Base-by-base conservation (phyloP, 1,140 invertebrate genomes). In the Melipona quadrifasciata region DNA sequence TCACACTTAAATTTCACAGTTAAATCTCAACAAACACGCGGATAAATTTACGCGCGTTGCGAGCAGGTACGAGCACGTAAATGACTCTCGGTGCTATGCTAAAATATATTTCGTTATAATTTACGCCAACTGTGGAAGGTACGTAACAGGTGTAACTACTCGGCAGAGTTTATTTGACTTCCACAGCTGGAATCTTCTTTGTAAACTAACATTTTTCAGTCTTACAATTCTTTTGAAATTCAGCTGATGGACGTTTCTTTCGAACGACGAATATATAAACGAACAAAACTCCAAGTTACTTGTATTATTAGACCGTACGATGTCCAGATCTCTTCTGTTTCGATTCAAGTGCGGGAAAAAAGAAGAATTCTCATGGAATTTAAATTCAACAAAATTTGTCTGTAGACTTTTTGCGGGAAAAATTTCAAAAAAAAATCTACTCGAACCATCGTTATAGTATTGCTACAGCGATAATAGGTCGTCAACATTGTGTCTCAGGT, bases 401-500 rank as follows among this genome's bases (percentile, higher is more conserved):
- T n/a, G n/a, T n/a, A n/a, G n/a, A n/a, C n/a, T n/a, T n/a, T n/a
- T n/a, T n/a, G n/a, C n/a, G n/a, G n/a, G n/a, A n/a, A n/a, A n/a
- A n/a, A n/a, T n/a, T n/a, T n/a, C n/a, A n/a, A n/a, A n/a, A n/a
- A n/a, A n/a, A n/a, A n/a, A n/a, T n/a, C n/a, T n/a, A n/a, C n/a
- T n/a, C n/a, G n/a, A n/a, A n/a, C n/a, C n/a, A n/a, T 47, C 39
- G 0, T 47, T 47, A 6, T 47, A 11, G 8, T 0, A 39, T 39
- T 39, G 39, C 39, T 39, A 47, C 6, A 47, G 39, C 2, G 5
- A 8, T 71, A n/a, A 51, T 2, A 47, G 0, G 17, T 0, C 8
- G 12, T 6, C 68, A 14, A 39, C 64, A 5, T 39, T 47, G 77
- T 89, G 64, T 92, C 88, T 70, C 76, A 95, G 94, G 94, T 55